A percentile compares a stretch with the other conserved stretches of the same genome.
These are phyloP conservation scores for Cynaeus angustus DNA, from an alignment of 2,888 invertebrate genomes.

Conservation along the genomic window DNA sequence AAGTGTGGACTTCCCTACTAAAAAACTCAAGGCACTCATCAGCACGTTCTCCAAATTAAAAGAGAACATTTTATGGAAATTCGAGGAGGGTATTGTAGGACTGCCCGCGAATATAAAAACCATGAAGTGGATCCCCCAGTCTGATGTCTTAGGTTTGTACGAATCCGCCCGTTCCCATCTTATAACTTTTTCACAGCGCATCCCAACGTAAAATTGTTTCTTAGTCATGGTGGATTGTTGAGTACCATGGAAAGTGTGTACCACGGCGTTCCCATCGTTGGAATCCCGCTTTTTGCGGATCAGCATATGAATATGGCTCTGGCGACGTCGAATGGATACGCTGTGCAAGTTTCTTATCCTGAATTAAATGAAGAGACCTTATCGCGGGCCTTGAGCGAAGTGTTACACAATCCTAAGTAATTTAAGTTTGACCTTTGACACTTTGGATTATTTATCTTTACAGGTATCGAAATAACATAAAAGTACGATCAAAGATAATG, in stretches of 20 bases:
- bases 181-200: too few relatives aligned
- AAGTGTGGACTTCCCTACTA: conserved; percentile 51
- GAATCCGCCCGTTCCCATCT: too few relatives aligned
- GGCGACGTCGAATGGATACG: conserved; percentile 70
- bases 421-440: conserved; percentile 44
- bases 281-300: conserved; percentile 57
- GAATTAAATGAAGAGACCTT: conserved; percentile 66
- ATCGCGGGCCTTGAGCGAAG: conserved; percentile 56
- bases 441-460: conserved; percentile 2
- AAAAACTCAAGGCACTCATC: conserved; percentile 72
- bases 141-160: conserved; percentile 58
- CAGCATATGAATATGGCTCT: conserved; percentile 65
- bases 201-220: conserved; percentile 55
- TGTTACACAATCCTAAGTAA: conserved; percentile 61
- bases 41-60: conserved; percentile 75
- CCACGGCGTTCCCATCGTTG: conserved; percentile 56
- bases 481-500: conserved; percentile 35
- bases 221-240: conserved; percentile 58
- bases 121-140: conserved; percentile 66
- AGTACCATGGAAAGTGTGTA: conserved; percentile 57
- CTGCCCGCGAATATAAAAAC: conserved; percentile 69
- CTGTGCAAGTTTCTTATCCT: conserved; percentile 66
- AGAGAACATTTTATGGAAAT: conserved; percentile 79
- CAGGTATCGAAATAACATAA: conserved; percentile 23
- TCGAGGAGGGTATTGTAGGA: conserved; percentile 59